Conservation (phyloP, 2,888 invertebrate genomes). For the Drosophila conformis region DNA sequence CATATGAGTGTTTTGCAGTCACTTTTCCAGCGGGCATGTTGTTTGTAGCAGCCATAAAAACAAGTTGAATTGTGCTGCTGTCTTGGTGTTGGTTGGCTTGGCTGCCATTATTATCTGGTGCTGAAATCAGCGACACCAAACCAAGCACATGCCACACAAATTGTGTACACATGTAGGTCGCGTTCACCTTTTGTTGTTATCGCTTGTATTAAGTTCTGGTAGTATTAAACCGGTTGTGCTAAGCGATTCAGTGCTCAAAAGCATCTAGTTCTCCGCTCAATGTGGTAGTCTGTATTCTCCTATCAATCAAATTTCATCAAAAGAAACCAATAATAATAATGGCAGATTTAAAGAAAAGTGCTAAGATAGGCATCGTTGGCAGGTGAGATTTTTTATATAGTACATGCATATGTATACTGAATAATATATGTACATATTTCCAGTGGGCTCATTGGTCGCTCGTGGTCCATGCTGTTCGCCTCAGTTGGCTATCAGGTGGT, state of each 20-base stretch:
- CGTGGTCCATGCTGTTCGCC: slow-evolving; percentile 99
- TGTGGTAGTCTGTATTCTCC: slow-evolving; percentile 25
- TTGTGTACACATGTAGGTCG: slow-evolving; percentile 55
- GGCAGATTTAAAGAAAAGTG: slow-evolving; percentile 85
- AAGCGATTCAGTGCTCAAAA: slow-evolving; percentile 49
- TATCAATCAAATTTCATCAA: background rate
- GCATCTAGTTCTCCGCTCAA: slow-evolving; percentile 28
- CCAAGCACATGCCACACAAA: slow-evolving; percentile 34
- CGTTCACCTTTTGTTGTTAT: slow-evolving; percentile 74
- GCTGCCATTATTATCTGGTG: slow-evolving; percentile 49
- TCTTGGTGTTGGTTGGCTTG: background rate
- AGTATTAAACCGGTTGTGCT: slow-evolving; percentile 70
- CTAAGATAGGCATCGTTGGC: slow-evolving; percentile 91
- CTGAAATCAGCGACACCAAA: slow-evolving; percentile 47
- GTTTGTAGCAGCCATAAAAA: slow-evolving; percentile 36
- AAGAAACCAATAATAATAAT: slow-evolving; percentile 44
- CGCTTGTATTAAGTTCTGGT: slow-evolving; percentile 31
- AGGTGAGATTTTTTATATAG: slow-evolving; percentile 86
- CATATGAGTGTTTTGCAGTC: background rate
- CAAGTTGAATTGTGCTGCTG: slow-evolving; percentile 25
- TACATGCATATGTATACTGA: background rate
- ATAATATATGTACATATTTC: background rate
- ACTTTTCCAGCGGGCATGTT: slow-evolving; percentile 24
- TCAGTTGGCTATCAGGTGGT: slow-evolving; percentile 95
- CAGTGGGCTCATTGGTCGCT: slow-evolving; percentile 97